phyloP scores from a whole-genome alignment of 2,113 vertebrate species.

The Barbus barbus region DNA sequence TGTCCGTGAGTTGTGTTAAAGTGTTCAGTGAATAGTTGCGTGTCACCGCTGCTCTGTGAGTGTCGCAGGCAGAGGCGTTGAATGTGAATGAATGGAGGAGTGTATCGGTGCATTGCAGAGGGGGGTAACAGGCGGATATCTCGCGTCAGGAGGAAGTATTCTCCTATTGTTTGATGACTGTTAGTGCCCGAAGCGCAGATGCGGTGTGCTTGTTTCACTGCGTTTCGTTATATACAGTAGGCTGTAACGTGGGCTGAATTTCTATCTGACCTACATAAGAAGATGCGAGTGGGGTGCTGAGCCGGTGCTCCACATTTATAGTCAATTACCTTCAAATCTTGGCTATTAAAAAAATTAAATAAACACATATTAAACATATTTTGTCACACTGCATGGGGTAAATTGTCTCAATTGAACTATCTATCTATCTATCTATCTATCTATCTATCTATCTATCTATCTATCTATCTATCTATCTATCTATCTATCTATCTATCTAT shows the following conservation, averaged over 20 bases:
- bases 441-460: too few species aligned
- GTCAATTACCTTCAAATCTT: too few species aligned
- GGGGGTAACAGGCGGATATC: slow-evolving; percentile 41
- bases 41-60: neutral
- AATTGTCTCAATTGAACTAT: too few species aligned
- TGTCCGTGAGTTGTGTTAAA: slow-evolving; percentile 25
- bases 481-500: too few species aligned
- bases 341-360: too few species aligned
- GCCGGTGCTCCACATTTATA: slow-evolving; percentile 29
- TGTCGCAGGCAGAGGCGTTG: slow-evolving; percentile 31
- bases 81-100: slow-evolving; percentile 46
- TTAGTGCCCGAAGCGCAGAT: slow-evolving; percentile 16
- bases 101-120: slow-evolving; percentile 48
- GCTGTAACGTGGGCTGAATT: neutral
- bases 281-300: slow-evolving; percentile 27
- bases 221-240: neutral
- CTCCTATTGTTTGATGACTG: slow-evolving; percentile 43
- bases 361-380: too few species aligned
- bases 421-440: too few species aligned
- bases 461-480: too few species aligned
- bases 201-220: neutral
- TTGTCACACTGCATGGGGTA: too few species aligned
- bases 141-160: slow-evolving; percentile 35
- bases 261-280: slow-evolving; percentile 33
- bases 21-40: slow-evolving; percentile 15